Base-by-base conservation (phyloP, 2,888 invertebrate species). In the Frankliniella intonsa region DNA sequence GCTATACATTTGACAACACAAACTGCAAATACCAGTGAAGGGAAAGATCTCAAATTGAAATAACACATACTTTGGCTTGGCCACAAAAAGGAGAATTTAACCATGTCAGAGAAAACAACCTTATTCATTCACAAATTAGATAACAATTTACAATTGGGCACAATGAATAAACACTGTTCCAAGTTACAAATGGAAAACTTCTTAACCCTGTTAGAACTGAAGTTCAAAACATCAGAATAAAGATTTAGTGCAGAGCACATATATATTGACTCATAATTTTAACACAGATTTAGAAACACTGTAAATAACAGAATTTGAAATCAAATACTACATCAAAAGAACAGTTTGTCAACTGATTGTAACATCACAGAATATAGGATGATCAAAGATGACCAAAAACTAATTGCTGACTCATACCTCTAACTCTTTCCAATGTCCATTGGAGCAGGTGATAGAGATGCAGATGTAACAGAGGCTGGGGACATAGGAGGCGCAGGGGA, bases 341-440 rank as follows among this genome's bases (percentile, higher is more conserved):
- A 55, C 55, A 55, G 55, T 55, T 55, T 19, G 55, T 19, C 55
- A 12, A 55, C 69, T 25, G 69, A 76, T 76, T 76, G 25, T 76
- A 25, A 76, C 25, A 76, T 76, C 69, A 76, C 69, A 76, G 69
- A 76, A 76, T 10, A 76, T 38, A 76, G 69, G 22, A 25, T 10
- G 25, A 76, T 25, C 69, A 22, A 22, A 22, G 22, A 25, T 22
- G 69, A 76, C 25, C 25, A 76, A 10, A 76, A 76, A 25, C 25
- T 76, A 22, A 25, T 62, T n/a, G n/a, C n/a, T n/a, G n/a, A 55
- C 55, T 3, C 11, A 55, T 17, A 14, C 25, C 69, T 69, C 12
- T 84, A 84, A 82, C 84, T 88, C 84, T 88, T 88, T 82, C 88
- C 86, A 83, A 88, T 88, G 83, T 88, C 88, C 88, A 88, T 88